Evolutionary conservation across 2,888 invertebrate species (phyloP).

Genomic region (Subacronicta megacephala): DNA sequence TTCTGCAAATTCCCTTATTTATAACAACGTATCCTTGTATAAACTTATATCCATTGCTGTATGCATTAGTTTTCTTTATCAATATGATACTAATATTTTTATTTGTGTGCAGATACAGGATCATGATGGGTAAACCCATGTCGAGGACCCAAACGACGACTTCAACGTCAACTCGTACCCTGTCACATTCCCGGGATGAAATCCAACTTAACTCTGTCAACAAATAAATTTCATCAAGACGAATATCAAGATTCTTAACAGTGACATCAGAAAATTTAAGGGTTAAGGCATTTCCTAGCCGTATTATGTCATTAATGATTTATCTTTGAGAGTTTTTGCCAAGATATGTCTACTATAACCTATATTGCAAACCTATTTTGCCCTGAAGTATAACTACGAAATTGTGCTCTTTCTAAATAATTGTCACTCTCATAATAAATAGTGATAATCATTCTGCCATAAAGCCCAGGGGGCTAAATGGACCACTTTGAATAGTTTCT

Average conservation of each 20-base stretch:
- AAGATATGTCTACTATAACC: too few species aligned
- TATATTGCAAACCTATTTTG: too few species aligned
- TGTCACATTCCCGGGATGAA: conserved; percentile 64
- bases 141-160: conserved; percentile 67
- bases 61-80: neutral
- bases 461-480: too few species aligned
- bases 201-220: conserved; percentile 64
- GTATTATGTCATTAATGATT: too few species aligned
- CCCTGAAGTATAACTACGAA: too few species aligned
- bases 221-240: conserved; percentile 17
- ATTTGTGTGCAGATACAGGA: conserved; percentile 67
- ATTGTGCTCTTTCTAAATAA: too few species aligned
- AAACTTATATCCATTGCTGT: conserved; percentile 21
- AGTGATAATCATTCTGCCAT: too few species aligned
- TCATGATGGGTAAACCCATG: conserved; percentile 66
- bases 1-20: neutral
- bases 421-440: too few species aligned
- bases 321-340: too few species aligned
- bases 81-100: conserved; percentile 13
- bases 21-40: neutral
- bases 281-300: neutral
- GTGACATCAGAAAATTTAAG: neutral
- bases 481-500: too few species aligned
- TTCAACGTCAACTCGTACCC: conserved; percentile 58
- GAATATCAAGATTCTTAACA: neutral